Evolutionary conservation across 2,888 invertebrate genomes (phyloP).

Genomic region (Arctia plantaginis): DNA sequence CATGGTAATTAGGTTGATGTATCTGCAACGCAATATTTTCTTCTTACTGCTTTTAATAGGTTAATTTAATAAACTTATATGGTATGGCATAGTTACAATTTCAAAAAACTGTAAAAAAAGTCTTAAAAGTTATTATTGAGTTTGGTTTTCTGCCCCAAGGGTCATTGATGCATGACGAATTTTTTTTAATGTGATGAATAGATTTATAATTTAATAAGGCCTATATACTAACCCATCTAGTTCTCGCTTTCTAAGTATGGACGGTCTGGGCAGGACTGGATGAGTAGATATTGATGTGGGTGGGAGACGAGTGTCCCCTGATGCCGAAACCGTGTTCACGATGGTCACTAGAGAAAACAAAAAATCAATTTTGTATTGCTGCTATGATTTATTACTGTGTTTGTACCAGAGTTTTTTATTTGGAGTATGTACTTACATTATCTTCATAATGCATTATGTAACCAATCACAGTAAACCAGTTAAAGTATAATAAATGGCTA

Average conservation of each 20-base stretch:
- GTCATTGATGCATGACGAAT: neutral
- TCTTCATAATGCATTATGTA: too few relatives aligned
- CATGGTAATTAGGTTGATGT: neutral
- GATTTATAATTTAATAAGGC: neutral
- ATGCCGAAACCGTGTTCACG: constrained; percentile 64
- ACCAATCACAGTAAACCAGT: too few relatives aligned
- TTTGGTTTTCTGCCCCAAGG: neutral
- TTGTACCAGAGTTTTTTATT: neutral
- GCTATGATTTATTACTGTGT: neutral
- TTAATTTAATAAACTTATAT: too few relatives aligned
- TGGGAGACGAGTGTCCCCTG: constrained; percentile 57
- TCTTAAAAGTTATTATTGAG: too few relatives aligned
- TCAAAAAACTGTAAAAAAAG: too few relatives aligned
- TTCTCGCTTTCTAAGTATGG: constrained; percentile 95
- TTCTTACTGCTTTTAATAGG: too few relatives aligned
- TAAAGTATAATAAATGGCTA: too few relatives aligned
- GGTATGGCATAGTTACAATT: too few relatives aligned
- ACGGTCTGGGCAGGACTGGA: constrained; percentile 90
- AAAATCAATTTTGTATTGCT: neutral
- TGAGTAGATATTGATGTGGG: constrained; percentile 54
- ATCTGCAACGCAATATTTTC: too few relatives aligned
- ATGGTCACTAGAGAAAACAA: constrained; percentile 60
- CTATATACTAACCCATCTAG: constrained; percentile 88
- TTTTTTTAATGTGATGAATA: neutral
- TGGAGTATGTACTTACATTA: too few relatives aligned